These are phyloP conservation scores for Mormoops blainvillei DNA, from an alignment of 2,113 vertebrate genomes.

Conservation along the genomic window DNA sequence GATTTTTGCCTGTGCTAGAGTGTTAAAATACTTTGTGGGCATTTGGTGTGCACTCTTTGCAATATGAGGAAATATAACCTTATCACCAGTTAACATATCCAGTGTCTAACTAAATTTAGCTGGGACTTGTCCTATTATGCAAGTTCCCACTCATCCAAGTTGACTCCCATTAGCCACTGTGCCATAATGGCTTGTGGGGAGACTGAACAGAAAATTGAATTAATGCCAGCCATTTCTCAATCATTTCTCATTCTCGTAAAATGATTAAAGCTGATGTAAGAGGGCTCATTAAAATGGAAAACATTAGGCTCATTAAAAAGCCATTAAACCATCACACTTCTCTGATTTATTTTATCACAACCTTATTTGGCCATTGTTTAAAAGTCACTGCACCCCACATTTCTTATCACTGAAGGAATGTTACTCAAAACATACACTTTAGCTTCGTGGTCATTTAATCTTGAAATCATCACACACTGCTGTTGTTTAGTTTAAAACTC, in stretches of 20 bases:
- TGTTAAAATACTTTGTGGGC: conserved; percentile 28
- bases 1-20: conserved; percentile 20
- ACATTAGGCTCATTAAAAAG: conserved; percentile 97
- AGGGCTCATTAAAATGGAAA: conserved; percentile 96
- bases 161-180: conserved; percentile 72
- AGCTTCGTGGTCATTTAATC: background rate
- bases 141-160: conserved; percentile 52
- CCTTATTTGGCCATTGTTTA: conserved; percentile 75
- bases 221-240: conserved; percentile 91
- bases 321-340: conserved; percentile 90
- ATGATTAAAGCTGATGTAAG: conserved; percentile 94
- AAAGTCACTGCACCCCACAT: conserved; percentile 64
- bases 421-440: background rate
- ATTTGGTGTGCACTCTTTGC: conserved; percentile 31
- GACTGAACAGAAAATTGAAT: conserved; percentile 91
- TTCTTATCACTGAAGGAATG: conserved; percentile 53
- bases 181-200: conserved; percentile 82
- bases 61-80: conserved; percentile 46
- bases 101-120: conserved; percentile 59
- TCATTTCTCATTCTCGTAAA: conserved; percentile 91
- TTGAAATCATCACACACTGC: background rate
- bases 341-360: conserved; percentile 89
- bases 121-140: conserved; percentile 32
- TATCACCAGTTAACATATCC: conserved; percentile 33
- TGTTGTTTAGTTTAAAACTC: background rate